Evolutionary conservation across 2,797 vertebrate genomes (phyloP), one percentile per base, ranked within the genome.

Genomic region (Rachycentron canadum): DNA sequence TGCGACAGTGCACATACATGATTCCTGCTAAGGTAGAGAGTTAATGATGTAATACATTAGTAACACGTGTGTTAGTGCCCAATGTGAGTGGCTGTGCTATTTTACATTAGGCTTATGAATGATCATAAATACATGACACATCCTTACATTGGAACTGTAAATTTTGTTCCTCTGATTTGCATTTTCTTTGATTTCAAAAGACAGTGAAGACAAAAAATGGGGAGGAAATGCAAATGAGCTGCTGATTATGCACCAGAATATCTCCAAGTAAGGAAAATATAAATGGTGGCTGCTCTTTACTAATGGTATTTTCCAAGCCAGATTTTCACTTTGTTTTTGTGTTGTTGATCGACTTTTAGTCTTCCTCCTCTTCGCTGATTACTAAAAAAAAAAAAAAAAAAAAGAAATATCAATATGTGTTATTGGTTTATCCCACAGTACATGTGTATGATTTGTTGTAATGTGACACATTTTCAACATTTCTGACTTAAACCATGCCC

Each of bases 121-220:
- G 53, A 64, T 50, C 38, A 55, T 19, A 10, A 25, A 30, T 21
- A 7, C 9, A 23, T 47, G 25, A 41, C 26, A 2, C 6, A 9
- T 28, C 25, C 30, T 62, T 36, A 8, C 16, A 36, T 69, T n/a
- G 21, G 19, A 30, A 38, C 30, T 73, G 34, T 45, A 43, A 1
- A 5, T 49, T 47, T 38, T n/a, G 23, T 26, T 52, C 38, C 19
- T 2, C 21, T 58, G 13, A 67, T 74, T 65, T 72, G 26, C 50
- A 65, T 71, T 79, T 65, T 59, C 12, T 69, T 62, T 61, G 21
- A 68, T 80, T 79, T 79, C 8, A 49, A 26, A 63, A 61, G 28
- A 49, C 21, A 34, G 3, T 10, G 26, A 69, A 34, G 2, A 53
- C 11, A 21, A 50, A 47, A 67, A 64, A 57, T 52, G 7, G 3